Percentiles rank a stretch among this genome's conserved stretches.
Conservation (phyloP, 2,888 invertebrate species). For the Nineta flava region DNA sequence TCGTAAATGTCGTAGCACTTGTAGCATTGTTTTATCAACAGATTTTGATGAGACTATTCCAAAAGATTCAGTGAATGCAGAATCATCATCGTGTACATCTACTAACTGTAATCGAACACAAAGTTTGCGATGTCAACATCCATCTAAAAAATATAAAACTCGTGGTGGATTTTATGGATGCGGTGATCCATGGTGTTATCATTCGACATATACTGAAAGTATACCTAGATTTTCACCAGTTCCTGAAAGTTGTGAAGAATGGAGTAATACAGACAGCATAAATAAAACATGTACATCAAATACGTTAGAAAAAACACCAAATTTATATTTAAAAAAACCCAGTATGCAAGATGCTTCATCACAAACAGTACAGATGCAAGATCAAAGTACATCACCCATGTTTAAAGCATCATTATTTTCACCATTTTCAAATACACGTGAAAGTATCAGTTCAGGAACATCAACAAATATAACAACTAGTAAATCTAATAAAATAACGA, state of each 20-base stretch:
- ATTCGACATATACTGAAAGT: constrained; percentile 20
- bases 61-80: neutral
- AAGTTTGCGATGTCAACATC: constrained; percentile 28
- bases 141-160: constrained; percentile 19
- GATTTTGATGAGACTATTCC: constrained; percentile 20
- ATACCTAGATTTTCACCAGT: constrained; percentile 23
- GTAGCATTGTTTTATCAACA: constrained; percentile 46
- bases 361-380: constrained; percentile 32
- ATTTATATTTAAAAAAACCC: neutral
- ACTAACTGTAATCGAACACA: constrained; percentile 24
- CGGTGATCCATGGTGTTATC: constrained; percentile 31
- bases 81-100: constrained; percentile 4
- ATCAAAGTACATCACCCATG: constrained; percentile 27
- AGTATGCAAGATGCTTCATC: constrained; percentile 31
- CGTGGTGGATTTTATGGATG: constrained; percentile 22
- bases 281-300: constrained; percentile 6
- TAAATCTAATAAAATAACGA: constrained; percentile 11
- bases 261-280: constrained; percentile 12
- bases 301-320: constrained; percentile 14
- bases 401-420: constrained; percentile 13
- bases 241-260: constrained; percentile 28
- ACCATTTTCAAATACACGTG: constrained; percentile 12
- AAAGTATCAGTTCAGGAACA: constrained; percentile 10
- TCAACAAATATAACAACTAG: constrained; percentile 13
- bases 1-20: constrained; percentile 46